Percentiles rank a stretch among this genome's conserved stretches.
These are phyloP conservation scores for Orthosia cruda DNA, from an alignment of 2,888 invertebrate genomes.

Conservation along the genomic window DNA sequence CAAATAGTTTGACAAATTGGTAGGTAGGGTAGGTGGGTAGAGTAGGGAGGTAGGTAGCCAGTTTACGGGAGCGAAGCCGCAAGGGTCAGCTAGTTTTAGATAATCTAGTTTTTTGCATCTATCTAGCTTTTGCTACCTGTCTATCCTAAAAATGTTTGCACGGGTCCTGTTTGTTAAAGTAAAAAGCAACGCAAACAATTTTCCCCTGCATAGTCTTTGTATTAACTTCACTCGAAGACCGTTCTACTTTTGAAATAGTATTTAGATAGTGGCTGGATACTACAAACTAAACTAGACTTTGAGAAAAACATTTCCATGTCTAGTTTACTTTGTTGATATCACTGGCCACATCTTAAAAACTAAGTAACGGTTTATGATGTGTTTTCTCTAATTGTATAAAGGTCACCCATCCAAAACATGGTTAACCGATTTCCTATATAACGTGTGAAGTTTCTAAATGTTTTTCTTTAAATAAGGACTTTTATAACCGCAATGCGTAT, in stretches of 20 bases:
- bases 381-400: neutral
- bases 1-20: too few relatives aligned
- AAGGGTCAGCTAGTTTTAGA: too few relatives aligned
- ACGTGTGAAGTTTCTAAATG: too few relatives aligned
- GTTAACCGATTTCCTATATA: too few relatives aligned
- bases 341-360: neutral
- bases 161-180: slow-evolving; percentile 30
- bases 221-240: neutral
- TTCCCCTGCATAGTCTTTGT: slow-evolving; percentile 7
- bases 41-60: too few relatives aligned
- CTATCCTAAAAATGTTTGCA: neutral
- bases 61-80: too few relatives aligned
- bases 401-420: slow-evolving; percentile 12
- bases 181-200: slow-evolving; percentile 43
- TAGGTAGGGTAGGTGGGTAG: too few relatives aligned
- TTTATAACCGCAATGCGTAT: too few relatives aligned
- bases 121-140: neutral
- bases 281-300: neutral
- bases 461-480: too few relatives aligned
- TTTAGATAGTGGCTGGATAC: neutral
- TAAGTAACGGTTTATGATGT: neutral
- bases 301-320: neutral
- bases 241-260: slow-evolving; percentile 16
- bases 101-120: neutral
- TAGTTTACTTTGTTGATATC: neutral